Base-by-base conservation (phyloP, 2,888 invertebrate species). In the Synergus umbraculus region DNA sequence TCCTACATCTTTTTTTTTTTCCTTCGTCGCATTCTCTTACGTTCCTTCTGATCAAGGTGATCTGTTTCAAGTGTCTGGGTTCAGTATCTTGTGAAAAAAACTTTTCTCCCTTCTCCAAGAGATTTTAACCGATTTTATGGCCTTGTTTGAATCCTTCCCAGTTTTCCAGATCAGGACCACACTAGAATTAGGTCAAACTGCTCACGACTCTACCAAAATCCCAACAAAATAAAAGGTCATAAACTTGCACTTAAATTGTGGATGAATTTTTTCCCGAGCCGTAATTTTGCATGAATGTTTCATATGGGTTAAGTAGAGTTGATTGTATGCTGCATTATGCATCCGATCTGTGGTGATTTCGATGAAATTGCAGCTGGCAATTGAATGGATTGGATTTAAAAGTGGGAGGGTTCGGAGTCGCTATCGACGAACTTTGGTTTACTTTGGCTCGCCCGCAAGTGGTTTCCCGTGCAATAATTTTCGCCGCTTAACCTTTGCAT, bases 401-500 rank as follows among this genome's bases (percentile, higher is more conserved):
- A 73, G 73, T 73, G 13, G 73, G 73, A 73, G 54, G 49, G 73
- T 54, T 73, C 37, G 15, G 22, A 67, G 22, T 67, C 22, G 43
- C 43, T 67, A 67, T 67, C 67, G 18, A 10, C 22, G 73, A 73
- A 73, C 49, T 54, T 73, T 73, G 73, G 73, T 73, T 69, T 73
- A 73, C 73, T 73, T 73, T 29, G 49, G 73, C 37, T 73, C 46
- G 29, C 13, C 69, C 69, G 73, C 73, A 37, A 73, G 73, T 73
- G 73, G 37, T 73, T 73, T 73, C 37, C 37, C 54, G 37, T 54
- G 73, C 73, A 73, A 73, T 73, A 73, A 73, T 73, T 73, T 73
- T 73, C 49, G 73, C 37, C 49, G 73, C 73, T 73, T 73, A 73
- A 73, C 73, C 54, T 73, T 73, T 73, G 54, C 73, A 73, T 73